Base-by-base conservation (phyloP, 23 tunicate genomes). In the Diplosoma virens region DNA sequence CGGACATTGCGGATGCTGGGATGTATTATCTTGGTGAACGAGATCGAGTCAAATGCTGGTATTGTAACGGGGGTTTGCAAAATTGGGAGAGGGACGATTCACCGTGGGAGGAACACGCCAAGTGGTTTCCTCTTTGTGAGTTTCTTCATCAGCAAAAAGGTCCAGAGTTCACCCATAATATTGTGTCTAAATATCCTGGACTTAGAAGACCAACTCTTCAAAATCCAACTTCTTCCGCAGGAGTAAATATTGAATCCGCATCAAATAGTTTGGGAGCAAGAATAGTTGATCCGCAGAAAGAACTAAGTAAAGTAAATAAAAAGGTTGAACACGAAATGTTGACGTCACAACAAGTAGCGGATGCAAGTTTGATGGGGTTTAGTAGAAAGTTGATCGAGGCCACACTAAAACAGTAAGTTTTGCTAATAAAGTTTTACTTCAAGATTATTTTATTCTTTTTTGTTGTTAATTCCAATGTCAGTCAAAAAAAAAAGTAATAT, bases 91-190 rank as follows among this genome's bases (percentile, higher is more conserved):
- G n/a, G n/a, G n/a, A n/a, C n/a, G n/a, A n/a, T n/a, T n/a, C n/a
- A n/a, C 69, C 69, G 4, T 25, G 33, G 69, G 69, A 63, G n/a
- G 69, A 63, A 28, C 69, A 25, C 34, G 69, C 69, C 7, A 63
- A 63, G 30, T 63, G 69, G 69, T 63, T 63, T n/a, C 69, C 69
- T 3, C 11, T 63, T 9, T 63, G 69, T 28, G 69, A 63, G 34
- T 63, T 24, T 28, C 6, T 63, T 4, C 69, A 26, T n/a, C 69
- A 63, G n/a, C 69, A 63, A 23, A 63, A 63, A 63, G 69, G 69
- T 4, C 69, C 69, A 3, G 22, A 28, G 6, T 63, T 11, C 30
- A 36, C 30, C 37, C 69, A 28, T 28, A 7, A 63, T 5, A 28
- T 63, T 5, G 69, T 63, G 11, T 28, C 5, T 25, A 63, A n/a